These are phyloP conservation scores for Hirundo rustica DNA, from an alignment of 2,797 vertebrate genomes.

Conservation along the genomic window DNA sequence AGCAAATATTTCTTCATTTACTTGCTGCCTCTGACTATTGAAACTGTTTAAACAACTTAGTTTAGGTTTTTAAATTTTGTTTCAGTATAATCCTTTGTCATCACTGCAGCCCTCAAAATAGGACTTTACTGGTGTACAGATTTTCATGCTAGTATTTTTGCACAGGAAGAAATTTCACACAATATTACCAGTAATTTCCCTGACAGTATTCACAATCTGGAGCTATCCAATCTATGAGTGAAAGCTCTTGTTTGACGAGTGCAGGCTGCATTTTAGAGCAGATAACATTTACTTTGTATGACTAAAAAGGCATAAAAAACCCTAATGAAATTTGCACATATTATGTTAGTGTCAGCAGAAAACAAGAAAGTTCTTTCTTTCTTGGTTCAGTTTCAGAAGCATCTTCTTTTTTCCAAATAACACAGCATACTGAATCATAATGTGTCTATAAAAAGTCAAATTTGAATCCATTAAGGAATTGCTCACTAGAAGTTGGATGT, in stretches of 20 bases:
- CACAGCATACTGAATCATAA: background rate
- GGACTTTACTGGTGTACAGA: background rate
- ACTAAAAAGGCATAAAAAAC: background rate
- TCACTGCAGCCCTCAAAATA: background rate
- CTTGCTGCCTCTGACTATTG: background rate
- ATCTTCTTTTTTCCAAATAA: background rate
- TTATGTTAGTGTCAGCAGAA: background rate
- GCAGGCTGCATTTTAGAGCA: background rate
- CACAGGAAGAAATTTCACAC: background rate
- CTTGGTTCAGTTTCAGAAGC: background rate
- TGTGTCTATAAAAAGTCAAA: conserved; percentile 4
- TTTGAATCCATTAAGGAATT: background rate
- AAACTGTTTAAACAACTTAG: background rate
- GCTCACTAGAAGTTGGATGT: background rate
- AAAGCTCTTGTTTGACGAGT: background rate
- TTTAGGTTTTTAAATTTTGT: background rate
- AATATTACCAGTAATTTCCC: background rate
- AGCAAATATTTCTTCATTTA: background rate
- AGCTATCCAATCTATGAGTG: background rate
- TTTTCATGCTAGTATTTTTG: background rate
- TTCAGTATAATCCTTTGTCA: background rate
- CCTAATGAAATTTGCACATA: background rate
- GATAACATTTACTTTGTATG: background rate
- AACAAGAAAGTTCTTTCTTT: background rate
- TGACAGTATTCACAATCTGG: background rate